Evolutionary conservation across 2,888 invertebrate genomes (phyloP).

Genomic region (Caenorhabditis angaria): DNA sequence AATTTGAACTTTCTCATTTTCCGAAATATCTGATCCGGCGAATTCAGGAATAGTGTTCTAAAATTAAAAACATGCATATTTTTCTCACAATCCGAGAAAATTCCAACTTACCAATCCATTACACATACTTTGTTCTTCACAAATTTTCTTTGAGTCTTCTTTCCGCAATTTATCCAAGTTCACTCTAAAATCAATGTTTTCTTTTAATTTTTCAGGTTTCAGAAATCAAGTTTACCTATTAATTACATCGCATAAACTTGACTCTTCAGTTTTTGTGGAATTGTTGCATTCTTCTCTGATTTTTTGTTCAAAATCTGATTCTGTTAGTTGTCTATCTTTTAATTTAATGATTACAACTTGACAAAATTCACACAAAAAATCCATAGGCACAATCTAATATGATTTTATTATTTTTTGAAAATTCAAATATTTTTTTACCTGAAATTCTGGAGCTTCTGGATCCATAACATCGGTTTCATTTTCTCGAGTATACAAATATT

Average conservation of each 20-base stretch:
- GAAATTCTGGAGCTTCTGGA: conserved; percentile 16
- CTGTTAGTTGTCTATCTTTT: conserved; percentile 35
- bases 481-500: conserved; percentile 23
- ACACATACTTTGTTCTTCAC: conserved; percentile 39
- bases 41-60: no score
- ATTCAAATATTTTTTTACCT: neutral
- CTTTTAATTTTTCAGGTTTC: no score
- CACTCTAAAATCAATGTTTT: conserved; percentile 11
- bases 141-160: conserved; percentile 29
- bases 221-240: conserved; percentile 10
- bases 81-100: no score
- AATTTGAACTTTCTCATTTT: no score
- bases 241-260: conserved; percentile 30
- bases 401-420: neutral
- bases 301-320: conserved; percentile 41
- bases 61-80: no score
- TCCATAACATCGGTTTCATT: conserved; percentile 39
- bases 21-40: no score
- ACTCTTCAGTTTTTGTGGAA: conserved; percentile 12
- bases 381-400: conserved; percentile 40
- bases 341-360: conserved; percentile 41
- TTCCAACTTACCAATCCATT: no score
- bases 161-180: conserved; percentile 37
- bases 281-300: conserved; percentile 33
- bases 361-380: conserved; percentile 48